Evolutionary conservation across 2,888 invertebrate genomes (phyloP).

Genomic region (Troides aeacus): DNA sequence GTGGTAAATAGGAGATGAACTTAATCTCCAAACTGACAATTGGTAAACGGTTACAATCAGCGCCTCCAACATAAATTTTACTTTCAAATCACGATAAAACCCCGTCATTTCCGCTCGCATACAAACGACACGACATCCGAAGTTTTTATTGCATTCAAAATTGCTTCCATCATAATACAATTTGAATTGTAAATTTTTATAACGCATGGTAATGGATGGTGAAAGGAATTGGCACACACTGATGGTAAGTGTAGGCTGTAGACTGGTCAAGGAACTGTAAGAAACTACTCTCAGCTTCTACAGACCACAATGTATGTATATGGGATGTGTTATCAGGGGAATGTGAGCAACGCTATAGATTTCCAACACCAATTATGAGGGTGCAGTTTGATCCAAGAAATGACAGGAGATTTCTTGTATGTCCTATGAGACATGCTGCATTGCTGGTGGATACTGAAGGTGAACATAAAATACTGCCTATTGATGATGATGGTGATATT

Average conservation of each 20-base stretch:
- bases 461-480: conserved; percentile 90
- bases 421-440: conserved; percentile 97
- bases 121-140: not conserved
- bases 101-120: not conserved
- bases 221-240: too few species aligned
- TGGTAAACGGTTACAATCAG: too few species aligned
- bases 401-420: conserved; percentile 91
- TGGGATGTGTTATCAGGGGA: conserved; percentile 98
- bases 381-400: conserved; percentile 98
- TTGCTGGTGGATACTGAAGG: conserved; percentile 93
- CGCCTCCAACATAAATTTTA: not conserved
- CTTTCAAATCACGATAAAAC: not conserved
- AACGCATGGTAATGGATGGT: not conserved
- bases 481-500: conserved; percentile 97
- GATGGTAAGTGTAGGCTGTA: too few species aligned
- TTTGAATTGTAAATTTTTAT: not conserved
- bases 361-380: conserved; percentile 88
- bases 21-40: too few species aligned
- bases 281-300: conserved; percentile 95
- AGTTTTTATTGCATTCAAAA: not conserved
- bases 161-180: not conserved
- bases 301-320: conserved; percentile 98
- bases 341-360: conserved; percentile 93
- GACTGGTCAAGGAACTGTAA: too few species aligned
- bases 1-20: too few species aligned